Percentiles rank a stretch among this genome's conserved stretches.
Conservation (phyloP, 1,140 invertebrate species). For the Meloidogyne floridensis region DNA sequence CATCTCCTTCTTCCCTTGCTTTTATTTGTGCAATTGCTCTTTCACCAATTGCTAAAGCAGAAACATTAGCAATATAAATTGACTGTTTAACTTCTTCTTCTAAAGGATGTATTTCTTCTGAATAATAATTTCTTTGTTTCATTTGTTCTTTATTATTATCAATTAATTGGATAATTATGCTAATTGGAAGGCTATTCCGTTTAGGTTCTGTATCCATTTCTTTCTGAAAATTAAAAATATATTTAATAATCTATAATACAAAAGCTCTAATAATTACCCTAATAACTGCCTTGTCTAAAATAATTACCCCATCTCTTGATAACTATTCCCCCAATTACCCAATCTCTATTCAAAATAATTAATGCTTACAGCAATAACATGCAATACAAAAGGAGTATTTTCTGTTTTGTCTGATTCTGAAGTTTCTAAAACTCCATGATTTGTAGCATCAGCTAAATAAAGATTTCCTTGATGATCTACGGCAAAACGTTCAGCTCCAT, state of each 20-base stretch:
- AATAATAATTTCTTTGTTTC: not conserved
- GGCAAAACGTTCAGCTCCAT: slow-evolving; percentile 62
- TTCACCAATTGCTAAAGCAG: slow-evolving; percentile 45
- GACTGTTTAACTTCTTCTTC: slow-evolving; percentile 48
- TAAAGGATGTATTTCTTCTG: not conserved
- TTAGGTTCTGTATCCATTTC: slow-evolving; percentile 62
- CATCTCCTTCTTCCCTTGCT: slow-evolving; percentile 46
- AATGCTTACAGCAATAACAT: slow-evolving; percentile 41
- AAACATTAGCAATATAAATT: slow-evolving; percentile 62
- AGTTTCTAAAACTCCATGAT: slow-evolving; percentile 31
- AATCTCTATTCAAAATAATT: too few relatives aligned
- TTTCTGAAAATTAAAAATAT: not conserved
- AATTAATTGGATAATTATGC: slow-evolving; percentile 60
- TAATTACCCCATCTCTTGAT: too few relatives aligned
- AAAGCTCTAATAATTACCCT: too few relatives aligned
- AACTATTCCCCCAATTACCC: too few relatives aligned
- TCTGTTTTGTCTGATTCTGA: slow-evolving; percentile 44
- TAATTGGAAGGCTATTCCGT: slow-evolving; percentile 55
- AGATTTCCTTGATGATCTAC: slow-evolving; percentile 63
- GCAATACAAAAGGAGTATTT: slow-evolving; percentile 58
- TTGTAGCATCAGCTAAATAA: slow-evolving; percentile 58
- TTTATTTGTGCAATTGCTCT: slow-evolving; percentile 41
- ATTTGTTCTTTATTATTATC: slow-evolving; percentile 35
- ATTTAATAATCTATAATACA: not conserved
- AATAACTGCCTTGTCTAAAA: too few relatives aligned